Evolutionary conservation across 2,888 invertebrate genomes (phyloP), one percentile per base, ranked within the genome.

Genomic region (Lamproptera curius): DNA sequence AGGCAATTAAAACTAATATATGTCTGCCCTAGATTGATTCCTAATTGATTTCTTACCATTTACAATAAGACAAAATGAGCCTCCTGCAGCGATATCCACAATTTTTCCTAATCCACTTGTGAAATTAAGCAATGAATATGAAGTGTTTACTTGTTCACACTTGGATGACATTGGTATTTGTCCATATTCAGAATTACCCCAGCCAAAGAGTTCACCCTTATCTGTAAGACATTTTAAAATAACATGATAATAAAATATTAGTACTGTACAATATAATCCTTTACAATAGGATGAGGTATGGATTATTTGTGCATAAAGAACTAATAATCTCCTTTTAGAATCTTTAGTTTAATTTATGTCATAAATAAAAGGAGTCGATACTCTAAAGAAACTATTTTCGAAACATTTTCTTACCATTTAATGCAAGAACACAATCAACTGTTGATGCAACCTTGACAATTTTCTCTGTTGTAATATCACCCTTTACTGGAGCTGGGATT

Each of bases 121-220:
- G 39, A 92, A 80, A 31, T 89, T 80, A 1, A 76, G 56, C 13
- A 96, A 67, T 14, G 91, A 87, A 31, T 90, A 91, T 0, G 97
- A 94, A 58, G 88, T 89, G 65, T 92, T 92, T 2, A 97, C 86
- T 78, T 97, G 97, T 61, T 93, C 93, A 37, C 80, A 77, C 8
- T 80, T 54, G 6, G 74, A 57, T 49, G 73, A 65, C 61, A 88
- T 77, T 16, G 90, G 86, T 28, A 99, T 84, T 74, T 98, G 98
- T 0, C 92, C 92, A 67, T 97, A 98, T 79, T 99, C 98, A 0
- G 95, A 93, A 75, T 97, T 98, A 5, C 99, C 98, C 98, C 98
- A 99, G 0, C 97, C 98, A 80, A 97, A 98, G 1, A 97, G 89
- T 63, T 97, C 95, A 2, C 98, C 97, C 61, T 92, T 92, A 55